Evolutionary conservation across 2,888 invertebrate genomes (phyloP), one percentile per base, ranked within the genome.

Genomic region (Scotopteryx bipunctaria): DNA sequence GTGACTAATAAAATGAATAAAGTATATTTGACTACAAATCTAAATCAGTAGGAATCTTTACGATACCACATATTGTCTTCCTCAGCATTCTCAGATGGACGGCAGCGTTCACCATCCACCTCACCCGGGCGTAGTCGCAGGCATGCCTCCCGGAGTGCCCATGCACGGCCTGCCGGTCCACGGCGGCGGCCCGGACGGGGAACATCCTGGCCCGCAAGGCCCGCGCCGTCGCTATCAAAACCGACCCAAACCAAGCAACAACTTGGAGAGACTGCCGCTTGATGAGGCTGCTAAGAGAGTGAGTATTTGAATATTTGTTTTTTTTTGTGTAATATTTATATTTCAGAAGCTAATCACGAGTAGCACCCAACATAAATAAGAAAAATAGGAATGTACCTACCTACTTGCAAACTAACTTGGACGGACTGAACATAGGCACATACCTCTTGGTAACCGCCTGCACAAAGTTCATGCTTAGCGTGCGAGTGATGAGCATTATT

Each of bases 271-370:
- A 33, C 74, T 94, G 61, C 93, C 94, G 0, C 82, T 94, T 16
- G 93, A 93, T 69, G 94, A 94, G 77, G 94, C 94, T 47, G 94
- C 94, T 45, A 94, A 94, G 77, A 79, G 94, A 78, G 93, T 63
- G 17, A 44, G 37, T 45, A 17, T 15, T 8, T 1, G 1, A 17
- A 6, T 19, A 16, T 16, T 5, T 15, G 8, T 27, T 27, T 23
- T 23, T 23, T 23, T 23, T 2, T 23, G 21, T n/a, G n/a, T n/a
- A n/a, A n/a, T n/a, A n/a, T n/a, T n/a, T n/a, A n/a, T n/a, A n/a
- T n/a, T n/a, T n/a, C n/a, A n/a, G n/a, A n/a, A n/a, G n/a, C n/a
- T n/a, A n/a, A n/a, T n/a, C n/a, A n/a, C n/a, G n/a, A n/a, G n/a
- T n/a, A n/a, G n/a, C n/a, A n/a, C n/a, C n/a, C n/a, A n/a, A n/a